Conservation (phyloP, 1,140 invertebrate species). For the Pseudomyrmex concolor region DNA sequence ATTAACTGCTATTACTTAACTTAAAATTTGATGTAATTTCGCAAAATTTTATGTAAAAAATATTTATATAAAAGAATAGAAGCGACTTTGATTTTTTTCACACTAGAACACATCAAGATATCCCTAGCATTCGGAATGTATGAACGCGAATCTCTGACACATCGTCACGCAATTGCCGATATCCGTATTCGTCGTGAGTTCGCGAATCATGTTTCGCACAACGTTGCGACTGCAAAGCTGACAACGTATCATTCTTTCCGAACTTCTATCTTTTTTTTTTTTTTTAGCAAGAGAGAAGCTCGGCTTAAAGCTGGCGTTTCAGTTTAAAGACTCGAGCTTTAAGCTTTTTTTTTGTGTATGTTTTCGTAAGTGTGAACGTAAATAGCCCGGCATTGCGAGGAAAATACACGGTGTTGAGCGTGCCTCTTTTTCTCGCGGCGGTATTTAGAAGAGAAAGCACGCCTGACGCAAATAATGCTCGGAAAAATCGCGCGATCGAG, state of each 20-base stretch:
- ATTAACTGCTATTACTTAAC: too few relatives aligned
- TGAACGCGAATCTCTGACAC: background rate
- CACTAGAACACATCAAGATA: background rate
- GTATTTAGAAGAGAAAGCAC: background rate
- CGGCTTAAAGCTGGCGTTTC: constrained; percentile 55
- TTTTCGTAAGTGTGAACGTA: constrained; percentile 30
- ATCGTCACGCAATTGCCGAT: constrained; percentile 2
- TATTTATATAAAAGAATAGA: too few relatives aligned
- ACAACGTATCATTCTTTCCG: background rate
- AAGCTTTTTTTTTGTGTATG: constrained; percentile 6
- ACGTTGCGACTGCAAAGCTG: background rate
- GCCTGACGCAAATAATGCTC: constrained; percentile 1
- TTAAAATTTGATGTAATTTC: too few relatives aligned
- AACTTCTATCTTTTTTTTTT: constrained; percentile 13
- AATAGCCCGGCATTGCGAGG: constrained; percentile 17
- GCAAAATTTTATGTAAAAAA: too few relatives aligned
- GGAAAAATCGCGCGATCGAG: constrained; percentile 7
- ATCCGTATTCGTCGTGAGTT: background rate
- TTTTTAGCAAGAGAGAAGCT: constrained; percentile 7
- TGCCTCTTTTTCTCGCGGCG: too few relatives aligned
- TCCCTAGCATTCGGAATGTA: background rate
- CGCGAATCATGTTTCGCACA: constrained; percentile 3
- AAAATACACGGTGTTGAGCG: constrained; percentile 15
- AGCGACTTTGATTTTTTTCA: too few relatives aligned
- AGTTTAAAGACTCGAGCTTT: constrained; percentile 34